Base-by-base conservation (phyloP, 2,888 invertebrate species). In the Pseudolycoriella hygida region DNA sequence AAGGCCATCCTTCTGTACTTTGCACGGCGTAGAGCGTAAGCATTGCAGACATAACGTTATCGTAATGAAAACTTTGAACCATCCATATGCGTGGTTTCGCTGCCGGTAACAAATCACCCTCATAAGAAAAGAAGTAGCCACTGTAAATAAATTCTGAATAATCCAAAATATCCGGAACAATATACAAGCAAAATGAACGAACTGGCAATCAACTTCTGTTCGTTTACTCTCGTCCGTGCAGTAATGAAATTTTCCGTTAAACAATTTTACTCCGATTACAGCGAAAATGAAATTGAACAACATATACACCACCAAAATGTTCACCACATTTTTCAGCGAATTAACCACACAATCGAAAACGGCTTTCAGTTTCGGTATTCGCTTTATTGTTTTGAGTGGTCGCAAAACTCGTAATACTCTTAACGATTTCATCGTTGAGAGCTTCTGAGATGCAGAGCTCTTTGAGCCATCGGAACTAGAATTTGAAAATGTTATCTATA, bases 281-380 rank as follows among this genome's bases (percentile, higher is more conserved):
- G 93, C 97, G 73, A 96, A 96, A 75, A 98, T 97, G 77, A 97
- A 97, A 80, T 97, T 94, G 77, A 96, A 96, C 70, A 98, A 82
- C 79, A 96, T 89, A 70, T 97, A 98, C 74, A 98, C 97, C 70
- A 98, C 96, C 71, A 98, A 87, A 77, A 98, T 98, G 79, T 97
- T 97, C 71, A 97, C 93, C 72, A 98, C 98, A 72, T 98, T 98
- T 78, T 97, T 97, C 70, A 98, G 78, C 68, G 97, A 97, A 77
- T 96, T 97, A 70, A 98, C 96, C 66, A 98, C 94, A 78, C 98
- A 98, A 77, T 98, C 97, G 75, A 98, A 98, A 69, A 98, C 98
- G 69, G 97, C 97, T 81, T 97, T 90, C 67, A 98, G 77, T 75
- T 98, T 98, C 66, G 98, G 98, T 71, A 99, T 96, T 70, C 98